Conservation (phyloP, 2,888 invertebrate genomes). For the Watsonalla cultraria region DNA sequence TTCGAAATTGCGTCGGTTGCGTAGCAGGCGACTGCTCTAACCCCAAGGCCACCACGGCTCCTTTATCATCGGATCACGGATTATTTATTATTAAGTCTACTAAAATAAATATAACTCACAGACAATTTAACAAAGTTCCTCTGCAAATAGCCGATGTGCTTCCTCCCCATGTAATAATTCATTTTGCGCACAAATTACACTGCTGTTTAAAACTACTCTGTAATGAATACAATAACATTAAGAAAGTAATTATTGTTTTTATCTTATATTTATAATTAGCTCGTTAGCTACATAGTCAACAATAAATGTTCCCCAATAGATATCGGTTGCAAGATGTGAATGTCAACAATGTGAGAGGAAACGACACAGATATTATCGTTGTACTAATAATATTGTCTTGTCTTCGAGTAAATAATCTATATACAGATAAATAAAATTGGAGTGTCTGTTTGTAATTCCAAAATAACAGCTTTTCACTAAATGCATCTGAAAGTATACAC, state of each 20-base stretch:
- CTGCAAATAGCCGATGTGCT: background rate
- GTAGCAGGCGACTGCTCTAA: no score
- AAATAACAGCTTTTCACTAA: no score
- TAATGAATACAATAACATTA: no score
- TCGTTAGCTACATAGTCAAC: background rate
- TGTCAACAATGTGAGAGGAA: background rate
- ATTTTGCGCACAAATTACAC: background rate
- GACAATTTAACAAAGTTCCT: background rate
- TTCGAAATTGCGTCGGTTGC: no score
- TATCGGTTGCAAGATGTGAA: background rate
- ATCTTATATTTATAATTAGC: background rate
- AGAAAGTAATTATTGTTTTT: background rate
- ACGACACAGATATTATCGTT: background rate
- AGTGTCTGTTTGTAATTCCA: no score
- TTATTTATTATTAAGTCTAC: no score
- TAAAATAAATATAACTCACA: background rate
- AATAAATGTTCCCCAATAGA: background rate
- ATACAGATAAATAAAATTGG: no score
- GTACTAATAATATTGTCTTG: background rate
- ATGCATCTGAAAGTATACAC: no score
- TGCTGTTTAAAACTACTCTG: background rate
- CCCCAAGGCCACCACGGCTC: no score
- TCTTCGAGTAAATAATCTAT: no score
- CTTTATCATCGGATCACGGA: no score
- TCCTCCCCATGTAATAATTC: background rate